Conservation (phyloP, 2,113 vertebrate species). For the Puffinus mauretanicus region DNA sequence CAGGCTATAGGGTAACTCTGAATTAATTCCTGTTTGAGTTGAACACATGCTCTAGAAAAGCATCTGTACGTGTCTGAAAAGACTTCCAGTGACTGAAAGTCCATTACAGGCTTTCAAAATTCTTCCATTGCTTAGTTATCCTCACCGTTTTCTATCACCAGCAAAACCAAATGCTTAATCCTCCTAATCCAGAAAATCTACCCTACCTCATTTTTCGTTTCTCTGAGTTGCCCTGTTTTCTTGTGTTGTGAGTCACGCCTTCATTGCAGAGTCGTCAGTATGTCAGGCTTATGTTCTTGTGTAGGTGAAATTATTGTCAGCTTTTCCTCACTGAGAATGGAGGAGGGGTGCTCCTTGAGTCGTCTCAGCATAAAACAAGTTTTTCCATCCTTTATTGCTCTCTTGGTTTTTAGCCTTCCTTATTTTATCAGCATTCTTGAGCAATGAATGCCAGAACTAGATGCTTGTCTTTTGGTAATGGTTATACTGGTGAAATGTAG, state of each 20-base stretch:
- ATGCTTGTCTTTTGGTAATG: neutral
- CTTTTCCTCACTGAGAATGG: neutral
- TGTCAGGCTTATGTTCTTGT: neutral
- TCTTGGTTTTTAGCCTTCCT: neutral
- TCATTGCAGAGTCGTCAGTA: neutral
- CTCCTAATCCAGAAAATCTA: neutral
- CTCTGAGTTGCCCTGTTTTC: neutral
- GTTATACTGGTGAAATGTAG: neutral
- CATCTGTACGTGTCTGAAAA: fast-evolving
- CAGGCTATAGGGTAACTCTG: neutral
- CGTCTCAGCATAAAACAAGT: neutral
- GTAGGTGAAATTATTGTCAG: neutral
- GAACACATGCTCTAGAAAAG: neutral
- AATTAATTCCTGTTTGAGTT: neutral
- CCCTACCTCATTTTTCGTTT: neutral
- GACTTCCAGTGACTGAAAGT: neutral
- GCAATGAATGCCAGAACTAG: neutral
- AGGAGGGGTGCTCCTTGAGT: neutral
- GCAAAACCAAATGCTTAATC: neutral
- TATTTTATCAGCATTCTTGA: neutral
- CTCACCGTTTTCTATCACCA: fast-evolving
- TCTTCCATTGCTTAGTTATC: neutral
- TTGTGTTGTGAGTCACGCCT: neutral
- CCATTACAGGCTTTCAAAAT: neutral
- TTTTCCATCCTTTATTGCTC: neutral